Conservation (phyloP, 1,140 invertebrate species). For the Centruroides vittatus region DNA sequence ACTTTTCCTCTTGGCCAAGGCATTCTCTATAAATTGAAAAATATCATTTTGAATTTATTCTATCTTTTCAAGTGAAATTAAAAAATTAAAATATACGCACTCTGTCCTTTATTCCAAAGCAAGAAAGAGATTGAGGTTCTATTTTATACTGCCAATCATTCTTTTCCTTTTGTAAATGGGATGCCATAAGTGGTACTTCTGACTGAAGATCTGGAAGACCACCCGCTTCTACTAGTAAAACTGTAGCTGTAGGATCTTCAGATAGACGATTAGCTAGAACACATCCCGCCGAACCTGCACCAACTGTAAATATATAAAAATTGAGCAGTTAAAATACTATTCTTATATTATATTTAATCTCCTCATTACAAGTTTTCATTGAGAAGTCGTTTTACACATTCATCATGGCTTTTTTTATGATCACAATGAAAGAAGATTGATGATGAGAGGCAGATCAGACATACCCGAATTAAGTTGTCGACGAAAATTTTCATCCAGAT, state of each 20-base stretch:
- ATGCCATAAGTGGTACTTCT: slow-evolving; percentile 67
- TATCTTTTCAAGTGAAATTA: too few species aligned
- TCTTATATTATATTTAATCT: too few species aligned
- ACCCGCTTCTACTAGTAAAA: slow-evolving; percentile 74
- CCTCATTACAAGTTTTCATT: too few species aligned
- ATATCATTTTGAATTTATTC: too few species aligned
- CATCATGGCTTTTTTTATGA: too few species aligned
- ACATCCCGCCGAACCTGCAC: slow-evolving; percentile 79
- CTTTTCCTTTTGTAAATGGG: slow-evolving; percentile 65
- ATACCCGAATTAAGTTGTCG: too few species aligned
- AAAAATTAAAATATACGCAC: slow-evolving; percentile 11
- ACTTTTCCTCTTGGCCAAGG: slow-evolving; percentile 76
- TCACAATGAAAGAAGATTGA: too few species aligned
- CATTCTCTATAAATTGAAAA: slow-evolving; percentile 38
- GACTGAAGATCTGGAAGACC: slow-evolving; percentile 77
- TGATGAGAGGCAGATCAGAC: too few species aligned
- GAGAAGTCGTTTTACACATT: too few species aligned
- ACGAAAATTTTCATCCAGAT: too few species aligned
- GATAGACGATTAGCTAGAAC: slow-evolving; percentile 82
- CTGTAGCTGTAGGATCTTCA: slow-evolving; percentile 39
- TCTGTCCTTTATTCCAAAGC: slow-evolving; percentile 45
- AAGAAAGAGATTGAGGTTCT: slow-evolving; percentile 64
- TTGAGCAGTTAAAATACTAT: too few species aligned
- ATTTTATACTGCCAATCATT: slow-evolving; percentile 87
- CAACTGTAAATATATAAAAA: slow-evolving; percentile 41